Evolutionary conservation across 2,888 invertebrate species (phyloP).

Genomic region (Andrena minutula): DNA sequence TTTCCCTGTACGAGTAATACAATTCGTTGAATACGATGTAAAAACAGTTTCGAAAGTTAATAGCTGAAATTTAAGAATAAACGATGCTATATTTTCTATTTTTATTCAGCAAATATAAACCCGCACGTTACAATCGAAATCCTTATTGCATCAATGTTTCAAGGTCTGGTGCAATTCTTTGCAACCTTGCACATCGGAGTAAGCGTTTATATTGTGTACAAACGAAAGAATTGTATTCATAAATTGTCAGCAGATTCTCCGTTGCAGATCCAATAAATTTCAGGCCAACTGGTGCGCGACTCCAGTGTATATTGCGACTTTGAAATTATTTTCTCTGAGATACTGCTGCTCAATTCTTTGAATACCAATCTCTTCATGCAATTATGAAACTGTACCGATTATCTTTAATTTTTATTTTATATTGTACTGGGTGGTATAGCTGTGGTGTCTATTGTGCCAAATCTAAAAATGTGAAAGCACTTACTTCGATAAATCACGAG

Average conservation of each 20-base stretch:
- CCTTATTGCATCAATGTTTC: slow-evolving; percentile 17
- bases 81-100: not conserved
- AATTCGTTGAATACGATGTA: not conserved
- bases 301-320: slow-evolving; percentile 5
- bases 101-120: not conserved
- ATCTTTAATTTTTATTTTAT: slow-evolving; percentile 40
- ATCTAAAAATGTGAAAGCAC: not conserved
- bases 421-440: slow-evolving; percentile 20
- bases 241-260: slow-evolving; percentile 58
- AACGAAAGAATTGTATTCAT: slow-evolving; percentile 33
- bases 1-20: no score
- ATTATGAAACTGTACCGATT: slow-evolving; percentile 41
- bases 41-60: not conserved
- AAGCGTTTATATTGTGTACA: slow-evolving; percentile 16
- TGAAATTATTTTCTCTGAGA: not conserved
- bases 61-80: not conserved
- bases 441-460: slow-evolving; percentile 13
- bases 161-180: slow-evolving; percentile 19
- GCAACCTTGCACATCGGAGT: not conserved
- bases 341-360: slow-evolving; percentile 16
- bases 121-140: not conserved
- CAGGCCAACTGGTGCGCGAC: slow-evolving; percentile 4
- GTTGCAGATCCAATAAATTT: slow-evolving; percentile 57
- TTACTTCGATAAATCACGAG: not conserved
- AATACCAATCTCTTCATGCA: not conserved